Conservation (phyloP, 1,140 invertebrate genomes). For the Rhyzopertha dominica region DNA sequence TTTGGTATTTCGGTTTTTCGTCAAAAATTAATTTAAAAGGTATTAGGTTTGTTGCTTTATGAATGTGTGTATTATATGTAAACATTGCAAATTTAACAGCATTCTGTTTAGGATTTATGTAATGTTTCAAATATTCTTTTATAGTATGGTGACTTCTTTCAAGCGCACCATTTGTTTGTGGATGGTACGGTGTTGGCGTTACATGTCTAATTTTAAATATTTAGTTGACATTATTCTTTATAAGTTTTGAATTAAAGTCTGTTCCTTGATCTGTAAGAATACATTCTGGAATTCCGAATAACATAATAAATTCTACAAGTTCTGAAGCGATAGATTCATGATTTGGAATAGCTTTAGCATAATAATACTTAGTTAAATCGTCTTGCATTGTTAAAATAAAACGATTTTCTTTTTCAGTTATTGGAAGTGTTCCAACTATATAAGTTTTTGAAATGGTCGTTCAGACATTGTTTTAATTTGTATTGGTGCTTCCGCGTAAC, state of each 20-base stretch:
- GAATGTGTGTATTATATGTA: constrained; percentile 39
- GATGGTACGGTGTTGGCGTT: constrained; percentile 27
- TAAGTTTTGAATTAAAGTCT: constrained; percentile 34
- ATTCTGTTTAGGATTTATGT: constrained; percentile 36
- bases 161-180: constrained; percentile 38
- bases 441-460: constrained; percentile 23
- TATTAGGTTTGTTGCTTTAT: constrained; percentile 30
- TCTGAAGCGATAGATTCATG: constrained; percentile 38
- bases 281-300: constrained; percentile 24
- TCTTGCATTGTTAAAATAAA: constrained; percentile 42
- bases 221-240: constrained; percentile 33
- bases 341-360: constrained; percentile 35
- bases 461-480: constrained; percentile 33
- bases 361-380: constrained; percentile 41
- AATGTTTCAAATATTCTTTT: constrained; percentile 44
- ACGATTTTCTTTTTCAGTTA: constrained; percentile 27
- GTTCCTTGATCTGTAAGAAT: constrained; percentile 36
- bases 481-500: constrained; percentile 30
- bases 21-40: constrained; percentile 36
- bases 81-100: constrained; percentile 42
- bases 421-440: constrained; percentile 34
- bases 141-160: constrained; percentile 43
- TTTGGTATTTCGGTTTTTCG: constrained; percentile 9
- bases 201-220: constrained; percentile 33
- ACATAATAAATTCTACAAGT: constrained; percentile 32